These are phyloP conservation scores for Tigriopus californicus DNA, from an alignment of 2,888 invertebrate species.

Conservation along the genomic window DNA sequence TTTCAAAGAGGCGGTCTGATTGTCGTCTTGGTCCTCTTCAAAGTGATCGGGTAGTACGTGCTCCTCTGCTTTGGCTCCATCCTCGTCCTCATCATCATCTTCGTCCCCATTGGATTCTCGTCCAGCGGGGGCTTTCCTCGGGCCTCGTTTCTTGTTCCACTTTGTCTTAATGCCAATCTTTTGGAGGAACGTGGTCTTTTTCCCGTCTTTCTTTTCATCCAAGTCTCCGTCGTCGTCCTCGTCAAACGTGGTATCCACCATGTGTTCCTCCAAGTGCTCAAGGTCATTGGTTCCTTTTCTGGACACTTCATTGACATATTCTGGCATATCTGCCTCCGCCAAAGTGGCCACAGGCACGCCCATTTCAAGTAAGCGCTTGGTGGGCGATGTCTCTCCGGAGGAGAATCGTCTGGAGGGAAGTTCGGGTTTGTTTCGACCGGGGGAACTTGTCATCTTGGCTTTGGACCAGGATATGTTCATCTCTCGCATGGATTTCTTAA, in stretches of 20 bases:
- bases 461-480: conserved; percentile 4
- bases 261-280: too few relatives aligned
- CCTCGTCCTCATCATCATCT: not conserved
- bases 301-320: not conserved
- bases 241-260: too few relatives aligned
- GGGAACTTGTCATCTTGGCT: not conserved
- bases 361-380: conserved; percentile 8
- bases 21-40: not conserved
- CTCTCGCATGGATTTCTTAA: conserved; percentile 9
- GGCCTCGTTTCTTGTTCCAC: not conserved
- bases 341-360: not conserved
- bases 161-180: not conserved
- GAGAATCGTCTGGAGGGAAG: not conserved
- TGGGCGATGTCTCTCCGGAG: not conserved
- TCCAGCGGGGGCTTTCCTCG: not conserved
- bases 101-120: not conserved
- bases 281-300: too few relatives aligned
- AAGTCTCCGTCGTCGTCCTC: not conserved
- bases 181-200: not conserved
- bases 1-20: not conserved
- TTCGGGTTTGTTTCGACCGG: not conserved
- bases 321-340: not conserved
- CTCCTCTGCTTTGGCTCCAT: not conserved
- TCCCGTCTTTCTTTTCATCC: not conserved
- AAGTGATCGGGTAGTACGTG: conserved; percentile 9